A percentile compares a stretch with the other conserved stretches of the same genome.
These are phyloP conservation scores for Oscheius sp. DNA, from an alignment of 2,888 invertebrate species.

Conservation along the genomic window DNA sequence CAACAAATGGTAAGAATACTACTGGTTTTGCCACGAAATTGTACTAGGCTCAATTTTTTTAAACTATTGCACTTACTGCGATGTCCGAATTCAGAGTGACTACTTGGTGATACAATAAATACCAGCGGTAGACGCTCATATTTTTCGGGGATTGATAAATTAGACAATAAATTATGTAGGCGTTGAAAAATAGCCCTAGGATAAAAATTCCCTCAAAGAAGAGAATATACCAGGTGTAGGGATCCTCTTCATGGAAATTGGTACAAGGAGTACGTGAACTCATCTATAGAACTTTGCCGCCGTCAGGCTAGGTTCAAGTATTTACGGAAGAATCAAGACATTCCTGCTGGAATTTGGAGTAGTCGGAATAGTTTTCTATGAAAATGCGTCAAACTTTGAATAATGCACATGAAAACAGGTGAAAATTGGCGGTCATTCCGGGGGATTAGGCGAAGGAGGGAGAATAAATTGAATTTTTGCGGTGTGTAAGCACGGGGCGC, in stretches of 20 bases:
- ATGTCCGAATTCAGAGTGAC: neutral
- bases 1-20: neutral
- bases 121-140: neutral
- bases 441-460: too few species aligned
- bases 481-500: too few species aligned
- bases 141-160: neutral
- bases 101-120: neutral
- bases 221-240: neutral
- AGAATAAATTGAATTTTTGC: too few species aligned
- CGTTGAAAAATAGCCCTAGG: neutral
- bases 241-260: neutral
- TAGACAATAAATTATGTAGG: neutral
- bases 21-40: neutral
- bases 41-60: neutral
- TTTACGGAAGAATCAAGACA: too few species aligned
- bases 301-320: too few species aligned
- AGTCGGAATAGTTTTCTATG: too few species aligned
- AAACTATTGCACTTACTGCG: neutral
- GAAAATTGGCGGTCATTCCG: too few species aligned
- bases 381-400: too few species aligned
- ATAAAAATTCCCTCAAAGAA: neutral
- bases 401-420: too few species aligned
- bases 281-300: neutral
- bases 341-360: too few species aligned
- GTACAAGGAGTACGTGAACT: neutral